Base-by-base conservation (phyloP, 2,888 invertebrate species). In the Cremastinae sp. region DNA sequence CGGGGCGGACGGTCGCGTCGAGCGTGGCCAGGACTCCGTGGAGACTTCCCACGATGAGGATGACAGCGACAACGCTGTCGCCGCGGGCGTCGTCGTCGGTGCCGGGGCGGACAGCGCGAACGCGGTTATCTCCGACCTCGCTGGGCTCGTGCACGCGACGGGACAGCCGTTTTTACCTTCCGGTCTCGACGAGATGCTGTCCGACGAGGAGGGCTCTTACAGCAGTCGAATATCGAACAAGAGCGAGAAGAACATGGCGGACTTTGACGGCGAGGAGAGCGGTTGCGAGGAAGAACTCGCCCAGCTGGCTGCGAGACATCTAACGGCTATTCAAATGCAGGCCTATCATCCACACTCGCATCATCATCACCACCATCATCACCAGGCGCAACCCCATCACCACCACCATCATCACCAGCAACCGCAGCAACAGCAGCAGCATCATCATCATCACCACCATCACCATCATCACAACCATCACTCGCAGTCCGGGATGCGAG, bases 241-340 rank as follows among this genome's bases (percentile, higher is more conserved):
- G 90, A 97, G 97, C 0, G 97, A 97, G 84, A 97, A 97, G 82
- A 97, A 97, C 89, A 94, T 97, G 93, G 97, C 96, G 0, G 97
- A 98, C 90, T 95, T 98, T 85, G 98, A 98, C 85, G 97, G 97
- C 3, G 95, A 95, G 84, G 96, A 96, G 85, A 96, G 96, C 7
- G 96, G 94, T 0, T 96, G 96, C 86, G 97, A 97, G 85, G 96
- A 96, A 86, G 96, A 95, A 86, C 89, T 96, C 41, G 95, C 94
- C 0, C 93, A 96, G 82, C 91, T 96, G 51, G 94, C 95, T 0
- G 94, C 94, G 56, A 93, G 88, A n/a, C 89, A 89, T 71, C 78
- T 89, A 2, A 88, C 87, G 8, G 87, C 88, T 0, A 89, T 89
- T 45, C 87, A 89, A 69, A 89, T 89, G 89, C 89, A 89, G 62